Evolutionary conservation across 2,888 invertebrate genomes (phyloP).

Genomic region (Chelonus formosanus): DNA sequence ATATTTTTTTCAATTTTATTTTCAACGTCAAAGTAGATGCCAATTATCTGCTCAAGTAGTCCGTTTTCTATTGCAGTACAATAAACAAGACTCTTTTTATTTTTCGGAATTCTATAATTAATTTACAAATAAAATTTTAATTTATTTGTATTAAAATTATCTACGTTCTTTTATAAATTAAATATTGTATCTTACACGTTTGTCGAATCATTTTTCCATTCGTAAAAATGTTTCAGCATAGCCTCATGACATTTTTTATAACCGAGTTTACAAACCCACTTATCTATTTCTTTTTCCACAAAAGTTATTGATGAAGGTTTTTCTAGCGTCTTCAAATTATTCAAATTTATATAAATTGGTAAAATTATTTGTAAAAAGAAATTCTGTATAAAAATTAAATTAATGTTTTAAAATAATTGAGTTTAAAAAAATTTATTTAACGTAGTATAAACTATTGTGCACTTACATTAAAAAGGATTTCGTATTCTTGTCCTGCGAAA

Average conservation of each 20-base stretch:
- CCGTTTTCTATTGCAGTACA: no score
- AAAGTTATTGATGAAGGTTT: constrained; percentile 67
- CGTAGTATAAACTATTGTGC: no score
- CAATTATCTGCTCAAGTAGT: no score
- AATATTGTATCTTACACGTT: constrained; percentile 33
- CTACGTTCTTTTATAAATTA: no score
- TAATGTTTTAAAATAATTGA: not conserved
- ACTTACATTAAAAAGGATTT: no score
- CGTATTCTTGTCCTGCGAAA: constrained; percentile 58
- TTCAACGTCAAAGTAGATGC: no score
- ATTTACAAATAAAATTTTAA: no score
- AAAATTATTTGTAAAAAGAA: constrained; percentile 33
- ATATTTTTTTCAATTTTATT: no score
- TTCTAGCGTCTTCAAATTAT: constrained; percentile 64
- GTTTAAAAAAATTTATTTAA: no score
- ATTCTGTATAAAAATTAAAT: not conserved
- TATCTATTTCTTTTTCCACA: constrained; percentile 68
- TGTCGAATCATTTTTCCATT: constrained; percentile 56
- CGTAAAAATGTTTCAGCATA: constrained; percentile 62
- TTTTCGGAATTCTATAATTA: no score
- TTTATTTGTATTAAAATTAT: no score
- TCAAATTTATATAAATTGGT: constrained; percentile 64
- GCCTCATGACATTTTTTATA: constrained; percentile 67
- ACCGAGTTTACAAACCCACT: constrained; percentile 71
- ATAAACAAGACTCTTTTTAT: no score